These are phyloP conservation scores for Thamnophis elegans DNA, from an alignment of 2,797 vertebrate species.

Conservation along the genomic window DNA sequence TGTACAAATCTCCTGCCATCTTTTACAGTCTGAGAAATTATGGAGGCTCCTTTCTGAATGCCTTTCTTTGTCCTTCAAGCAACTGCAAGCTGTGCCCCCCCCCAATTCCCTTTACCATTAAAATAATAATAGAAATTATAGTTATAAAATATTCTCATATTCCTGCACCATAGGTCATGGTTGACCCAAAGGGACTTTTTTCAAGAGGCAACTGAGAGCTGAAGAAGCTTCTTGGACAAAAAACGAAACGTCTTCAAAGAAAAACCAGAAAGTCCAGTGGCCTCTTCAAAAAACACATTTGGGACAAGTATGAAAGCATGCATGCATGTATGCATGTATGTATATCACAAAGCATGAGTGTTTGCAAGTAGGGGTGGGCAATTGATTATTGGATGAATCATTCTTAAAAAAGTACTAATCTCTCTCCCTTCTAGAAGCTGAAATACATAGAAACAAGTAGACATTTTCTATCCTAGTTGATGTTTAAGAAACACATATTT, in stretches of 20 bases:
- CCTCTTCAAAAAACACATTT: too few relatives aligned
- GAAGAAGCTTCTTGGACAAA: too few relatives aligned
- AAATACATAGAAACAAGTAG: background rate
- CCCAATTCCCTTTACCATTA: background rate
- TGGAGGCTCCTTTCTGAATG: background rate
- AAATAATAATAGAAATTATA: background rate
- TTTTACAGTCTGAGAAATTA: background rate
- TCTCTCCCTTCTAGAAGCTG: background rate
- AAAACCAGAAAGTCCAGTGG: too few relatives aligned
- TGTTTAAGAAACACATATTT: background rate
- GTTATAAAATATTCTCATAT: background rate
- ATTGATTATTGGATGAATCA: background rate
- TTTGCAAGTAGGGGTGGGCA: background rate
- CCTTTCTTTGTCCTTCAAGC: background rate
- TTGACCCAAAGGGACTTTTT: too few relatives aligned
- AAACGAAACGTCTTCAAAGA: too few relatives aligned
- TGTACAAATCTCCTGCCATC: background rate
- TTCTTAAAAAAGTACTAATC: background rate
- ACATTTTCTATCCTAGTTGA: background rate
- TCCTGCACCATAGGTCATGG: background rate
- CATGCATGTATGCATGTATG: too few relatives aligned
- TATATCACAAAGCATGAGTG: background rate
- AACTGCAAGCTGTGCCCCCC: background rate
- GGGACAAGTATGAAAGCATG: too few relatives aligned
- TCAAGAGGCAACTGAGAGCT: too few relatives aligned